Evolutionary conservation across 2,888 invertebrate genomes (phyloP), one percentile per base, ranked within the genome.

Genomic region (Mesorhabditis spiculigera): DNA sequence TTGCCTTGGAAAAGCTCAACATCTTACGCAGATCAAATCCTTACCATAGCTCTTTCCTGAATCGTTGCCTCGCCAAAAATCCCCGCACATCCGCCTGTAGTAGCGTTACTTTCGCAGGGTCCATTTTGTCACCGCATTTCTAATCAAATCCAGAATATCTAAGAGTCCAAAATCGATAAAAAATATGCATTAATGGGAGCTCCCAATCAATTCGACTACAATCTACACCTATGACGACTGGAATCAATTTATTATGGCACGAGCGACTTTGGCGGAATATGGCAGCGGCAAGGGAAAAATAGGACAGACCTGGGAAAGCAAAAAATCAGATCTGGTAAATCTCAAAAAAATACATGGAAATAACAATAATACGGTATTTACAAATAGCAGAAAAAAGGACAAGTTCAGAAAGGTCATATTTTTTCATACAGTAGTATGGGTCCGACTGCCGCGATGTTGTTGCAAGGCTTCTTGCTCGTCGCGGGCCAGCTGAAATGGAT

Each of bases 401-500:
- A 28, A 28, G 28, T 28, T 28, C 28, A 28, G 28, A 28, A 28
- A 28, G 1, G 28, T 28, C 28, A 50, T 13, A 50, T 50, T n/a
- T 50, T 50, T n/a, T 50, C 58, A 50, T 13, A 50, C 58, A 50
- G 58, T 50, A 10, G 58, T 50, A n/a, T 50, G 58, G 8, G 58
- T 50, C n/a, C 58, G 58, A 50, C 58, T 50, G 58, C 58, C 58
- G 8, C 58, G 58, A 50, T 50, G 58, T n/a, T 50, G 58, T 50
- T 50, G 58, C 58, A 50, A 3, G 58, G 58, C 58, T n/a, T 50
- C 58, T 50, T 50, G 8, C 58, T 50, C 58, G 58, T 50, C 58
- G 58, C 58, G 58, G 8, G 8, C 58, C 8, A 50, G 58, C 58
- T 50, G 58, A 50, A 50, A 50, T 50, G 8, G 8, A 10, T 50